Percentiles rank a stretch among this genome's conserved stretches.
Evolutionary conservation across 2,888 invertebrate genomes (phyloP).

Genomic region (Cephalotes varians): DNA sequence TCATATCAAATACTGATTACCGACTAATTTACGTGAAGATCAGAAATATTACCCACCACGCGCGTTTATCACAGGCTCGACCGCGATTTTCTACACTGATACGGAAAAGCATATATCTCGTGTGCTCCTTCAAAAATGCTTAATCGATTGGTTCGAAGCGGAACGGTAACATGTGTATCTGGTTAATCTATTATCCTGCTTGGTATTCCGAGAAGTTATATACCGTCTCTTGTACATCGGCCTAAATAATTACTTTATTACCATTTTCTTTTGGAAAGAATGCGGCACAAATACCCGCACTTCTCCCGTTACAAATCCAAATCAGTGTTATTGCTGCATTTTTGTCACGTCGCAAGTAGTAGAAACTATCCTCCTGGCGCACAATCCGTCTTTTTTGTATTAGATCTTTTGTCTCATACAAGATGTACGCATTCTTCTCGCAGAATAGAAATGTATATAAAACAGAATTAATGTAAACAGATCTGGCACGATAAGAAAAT

Average conservation of each 20-base stretch:
- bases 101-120: slow-evolving; percentile 54
- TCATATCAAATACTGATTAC: slow-evolving; percentile 61
- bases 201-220: slow-evolving; percentile 63
- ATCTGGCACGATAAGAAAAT: neutral
- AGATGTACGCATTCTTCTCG: neutral
- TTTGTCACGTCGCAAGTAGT: slow-evolving; percentile 43
- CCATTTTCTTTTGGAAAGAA: slow-evolving; percentile 58
- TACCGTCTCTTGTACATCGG: slow-evolving; percentile 38
- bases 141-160: slow-evolving; percentile 70
- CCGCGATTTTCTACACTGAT: slow-evolving; percentile 54
- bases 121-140: slow-evolving; percentile 63
- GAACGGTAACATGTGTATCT: slow-evolving; percentile 70
- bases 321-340: slow-evolving; percentile 51
- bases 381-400: neutral
- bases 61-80: slow-evolving; percentile 53
- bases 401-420: neutral
- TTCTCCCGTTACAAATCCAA: slow-evolving; percentile 61
- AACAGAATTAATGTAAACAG: neutral
- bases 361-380: slow-evolving; percentile 37
- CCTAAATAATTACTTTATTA: slow-evolving; percentile 62
- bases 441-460: neutral
- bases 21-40: slow-evolving; percentile 61
- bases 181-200: slow-evolving; percentile 71
- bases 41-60: slow-evolving; percentile 51
- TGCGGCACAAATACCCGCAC: slow-evolving; percentile 51